phyloP scores from a whole-genome alignment of 2,797 vertebrate genomes.

The Rhynchonycteris naso region DNA sequence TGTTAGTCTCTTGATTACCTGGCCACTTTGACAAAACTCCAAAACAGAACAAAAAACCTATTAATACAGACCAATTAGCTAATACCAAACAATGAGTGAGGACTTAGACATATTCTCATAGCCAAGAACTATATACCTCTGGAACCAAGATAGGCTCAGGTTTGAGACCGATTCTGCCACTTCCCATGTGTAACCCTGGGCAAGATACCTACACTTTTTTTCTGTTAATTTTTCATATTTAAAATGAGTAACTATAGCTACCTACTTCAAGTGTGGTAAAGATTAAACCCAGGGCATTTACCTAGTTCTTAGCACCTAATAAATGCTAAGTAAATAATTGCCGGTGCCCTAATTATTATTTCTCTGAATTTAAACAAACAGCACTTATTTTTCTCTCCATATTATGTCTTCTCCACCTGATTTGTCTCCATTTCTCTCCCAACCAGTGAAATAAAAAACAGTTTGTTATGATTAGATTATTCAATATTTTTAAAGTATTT shows the following conservation, averaged over 20 bases:
- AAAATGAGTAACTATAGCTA: background rate
- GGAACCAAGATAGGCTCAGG: background rate
- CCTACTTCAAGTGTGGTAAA: background rate
- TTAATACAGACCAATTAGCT: background rate
- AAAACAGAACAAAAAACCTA: conserved; percentile 22
- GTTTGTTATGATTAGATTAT: background rate
- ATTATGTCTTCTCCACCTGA: background rate
- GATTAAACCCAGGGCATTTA: background rate
- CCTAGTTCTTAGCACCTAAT: background rate
- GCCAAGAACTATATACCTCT: conserved; percentile 29
- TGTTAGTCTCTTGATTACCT: background rate
- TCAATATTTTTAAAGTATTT: conserved; percentile 32
- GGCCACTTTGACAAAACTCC: background rate
- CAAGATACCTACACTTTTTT: conserved; percentile 25
- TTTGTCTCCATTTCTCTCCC: background rate
- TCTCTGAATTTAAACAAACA: conserved; percentile 44
- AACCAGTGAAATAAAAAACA: background rate
- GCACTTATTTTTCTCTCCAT: background rate
- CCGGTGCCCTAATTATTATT: background rate
- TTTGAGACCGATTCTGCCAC: conserved; percentile 20
- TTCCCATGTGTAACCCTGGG: background rate
- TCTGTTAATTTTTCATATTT: conserved; percentile 22
- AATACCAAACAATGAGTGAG: background rate
- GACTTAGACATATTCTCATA: background rate
- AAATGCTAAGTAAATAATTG: background rate